These are phyloP conservation scores for Acanthococcus lagerstroemiae DNA, from an alignment of 2,888 invertebrate species.

Conservation along the genomic window DNA sequence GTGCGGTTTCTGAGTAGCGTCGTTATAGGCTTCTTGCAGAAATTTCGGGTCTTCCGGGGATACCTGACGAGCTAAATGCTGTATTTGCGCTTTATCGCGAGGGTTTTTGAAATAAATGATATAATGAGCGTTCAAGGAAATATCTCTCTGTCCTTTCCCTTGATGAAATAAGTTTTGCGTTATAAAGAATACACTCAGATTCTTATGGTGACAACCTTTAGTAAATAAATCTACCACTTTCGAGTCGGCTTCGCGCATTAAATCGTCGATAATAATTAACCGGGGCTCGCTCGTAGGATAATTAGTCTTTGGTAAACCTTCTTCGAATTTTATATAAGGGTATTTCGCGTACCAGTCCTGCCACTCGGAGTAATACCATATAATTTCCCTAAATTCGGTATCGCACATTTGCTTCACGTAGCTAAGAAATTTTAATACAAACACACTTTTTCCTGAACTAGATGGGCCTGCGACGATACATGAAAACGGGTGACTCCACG, in stretches of 20 bases:
- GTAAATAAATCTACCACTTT: slow-evolving; percentile 14
- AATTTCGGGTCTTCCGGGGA: neutral
- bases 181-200: no score
- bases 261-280: slow-evolving; percentile 13
- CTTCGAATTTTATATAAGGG: neutral
- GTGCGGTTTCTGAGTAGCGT: neutral
- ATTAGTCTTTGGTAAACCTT: neutral
- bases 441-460: neutral
- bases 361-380: no score
- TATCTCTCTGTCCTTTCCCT: slow-evolving; percentile 6
- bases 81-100: slow-evolving; percentile 23
- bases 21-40: no score
- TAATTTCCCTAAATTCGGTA: no score
- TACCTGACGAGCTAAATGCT: slow-evolving; percentile 10
- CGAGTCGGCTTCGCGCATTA: slow-evolving; percentile 12
- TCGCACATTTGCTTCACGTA: no score
- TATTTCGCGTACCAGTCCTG: no score
- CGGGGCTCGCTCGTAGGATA: neutral
- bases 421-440: slow-evolving; percentile 19
- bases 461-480: neutral
- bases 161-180: no score
- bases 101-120: neutral
- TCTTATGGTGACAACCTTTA: slow-evolving; percentile 25
- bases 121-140: slow-evolving; percentile 14
- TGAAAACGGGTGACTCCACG: neutral